Conservation (phyloP, 2,888 invertebrate genomes). For the Apodemia mormo region DNA sequence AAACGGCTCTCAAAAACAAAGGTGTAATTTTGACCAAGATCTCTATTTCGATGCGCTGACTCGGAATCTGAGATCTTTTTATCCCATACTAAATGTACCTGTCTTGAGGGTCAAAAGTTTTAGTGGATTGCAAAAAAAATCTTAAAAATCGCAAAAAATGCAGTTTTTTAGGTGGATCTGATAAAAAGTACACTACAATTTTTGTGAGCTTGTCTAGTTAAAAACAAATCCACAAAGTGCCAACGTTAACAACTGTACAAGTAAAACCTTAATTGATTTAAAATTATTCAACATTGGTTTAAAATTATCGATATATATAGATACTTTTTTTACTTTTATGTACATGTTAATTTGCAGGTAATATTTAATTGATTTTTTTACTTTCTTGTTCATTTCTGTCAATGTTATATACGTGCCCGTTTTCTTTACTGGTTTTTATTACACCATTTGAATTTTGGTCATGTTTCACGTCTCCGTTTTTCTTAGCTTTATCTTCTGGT, state of each 20-base stretch:
- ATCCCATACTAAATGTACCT: too few relatives aligned
- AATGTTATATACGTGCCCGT: conserved; percentile 35
- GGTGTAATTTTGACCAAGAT: too few relatives aligned
- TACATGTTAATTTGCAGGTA: conserved; percentile 14
- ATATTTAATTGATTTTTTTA: conserved; percentile 13
- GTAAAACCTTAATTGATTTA: not conserved
- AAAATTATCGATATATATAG: conserved; percentile 7
- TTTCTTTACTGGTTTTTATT: conserved; percentile 40
- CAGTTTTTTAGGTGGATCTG: too few relatives aligned
- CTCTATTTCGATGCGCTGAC: too few relatives aligned
- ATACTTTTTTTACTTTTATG: not conserved
- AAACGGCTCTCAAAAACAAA: too few relatives aligned
- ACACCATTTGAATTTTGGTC: conserved; percentile 43
- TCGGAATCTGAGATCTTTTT: too few relatives aligned
- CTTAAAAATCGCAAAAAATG: too few relatives aligned
- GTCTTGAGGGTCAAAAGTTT: too few relatives aligned
- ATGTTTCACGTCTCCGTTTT: conserved; percentile 42
- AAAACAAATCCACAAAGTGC: too few relatives aligned
- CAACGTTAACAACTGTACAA: not conserved
- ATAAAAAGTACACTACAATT: too few relatives aligned
- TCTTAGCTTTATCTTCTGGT: conserved; percentile 48
- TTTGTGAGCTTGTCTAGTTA: too few relatives aligned
- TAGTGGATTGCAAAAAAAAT: too few relatives aligned
- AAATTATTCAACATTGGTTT: conserved; percentile 34
- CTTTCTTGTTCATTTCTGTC: conserved; percentile 9